Evolutionary conservation across 1,140 invertebrate species (phyloP), one percentile per base, ranked within the genome.

Genomic region (Meloidogyne floridensis): DNA sequence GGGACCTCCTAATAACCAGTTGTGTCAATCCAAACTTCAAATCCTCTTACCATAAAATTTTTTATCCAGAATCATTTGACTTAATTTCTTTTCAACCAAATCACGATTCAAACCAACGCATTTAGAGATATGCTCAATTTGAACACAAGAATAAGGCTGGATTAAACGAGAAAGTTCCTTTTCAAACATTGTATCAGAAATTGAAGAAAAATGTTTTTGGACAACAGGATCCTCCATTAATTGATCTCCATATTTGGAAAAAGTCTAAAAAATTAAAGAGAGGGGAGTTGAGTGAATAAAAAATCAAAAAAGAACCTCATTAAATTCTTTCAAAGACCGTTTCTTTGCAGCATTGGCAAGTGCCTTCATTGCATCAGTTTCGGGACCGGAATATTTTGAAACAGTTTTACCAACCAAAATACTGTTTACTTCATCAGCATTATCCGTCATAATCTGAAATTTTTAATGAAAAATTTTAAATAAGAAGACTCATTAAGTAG

Each of bases 11-110:
- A 32, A 32, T 32, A 32, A 32, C 32, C 32, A 32, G 32, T 32
- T 32, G 32, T 32, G 32, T 32, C 32, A 32, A 32, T 32, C 32
- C 32, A 32, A 32, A 32, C 32, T 1, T 1, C 32, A 32, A 32
- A 32, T 32, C 32, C 32, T 32, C 32, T 32, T 32, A 32, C 92
- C 93, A 89, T 90, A 91, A 84, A 99, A 93, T 91, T 99, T 99
- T 85, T 97, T 96, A 91, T 99, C 98, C 87, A 99, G 92, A 90
- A 99, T 99, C 98, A 99, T 99, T 91, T 99, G 97, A 43, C 97
- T 98, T 18, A 99, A 91, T 91, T 99, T 99, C 91, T 97, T 97
- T 91, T 99, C 98, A 72, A 99, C 96, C 92, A 77, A 82, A 8
- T 81, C 81, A 15, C 80, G 47, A 90, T 87, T 89, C 72, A 83